Conservation (phyloP, 1,140 invertebrate species). For the Gryllus bimaculatus region DNA sequence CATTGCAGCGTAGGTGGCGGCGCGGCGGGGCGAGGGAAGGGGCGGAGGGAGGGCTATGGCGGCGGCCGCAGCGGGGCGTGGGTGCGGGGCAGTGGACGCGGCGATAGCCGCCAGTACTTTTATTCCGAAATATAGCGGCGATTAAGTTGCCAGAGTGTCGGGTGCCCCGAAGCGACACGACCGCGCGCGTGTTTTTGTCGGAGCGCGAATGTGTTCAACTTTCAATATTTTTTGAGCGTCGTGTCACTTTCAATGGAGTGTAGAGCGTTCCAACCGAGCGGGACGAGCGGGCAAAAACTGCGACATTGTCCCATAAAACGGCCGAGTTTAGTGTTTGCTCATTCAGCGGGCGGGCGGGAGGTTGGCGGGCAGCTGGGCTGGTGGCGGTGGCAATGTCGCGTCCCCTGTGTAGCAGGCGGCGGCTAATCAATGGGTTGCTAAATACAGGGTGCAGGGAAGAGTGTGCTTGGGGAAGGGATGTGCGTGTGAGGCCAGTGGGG, state of each 20-base stretch:
- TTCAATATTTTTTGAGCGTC: constrained; percentile 5
- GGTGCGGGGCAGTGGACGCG: neutral
- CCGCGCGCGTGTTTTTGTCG: neutral
- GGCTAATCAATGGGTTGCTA: neutral
- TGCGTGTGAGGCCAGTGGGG: neutral
- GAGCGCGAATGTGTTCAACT: neutral
- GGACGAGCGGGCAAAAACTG: neutral
- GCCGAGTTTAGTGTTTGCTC: neutral
- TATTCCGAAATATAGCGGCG: constrained; percentile 3
- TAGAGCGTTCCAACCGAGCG: neutral
- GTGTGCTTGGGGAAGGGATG: neutral
- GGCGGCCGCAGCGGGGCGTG: no score
- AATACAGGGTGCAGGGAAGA: neutral
- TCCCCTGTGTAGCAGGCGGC: neutral
- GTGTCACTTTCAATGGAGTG: neutral
- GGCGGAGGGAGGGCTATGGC: no score
- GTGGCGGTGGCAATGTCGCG: neutral
- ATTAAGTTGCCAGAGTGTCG: constrained; percentile 3
- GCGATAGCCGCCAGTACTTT: neutral
- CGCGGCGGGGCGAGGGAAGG: no score
- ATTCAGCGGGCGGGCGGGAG: neutral
- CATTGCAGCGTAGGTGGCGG: no score
- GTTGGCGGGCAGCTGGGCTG: neutral
- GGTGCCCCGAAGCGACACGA: neutral
- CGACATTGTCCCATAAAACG: neutral